phyloP scores from a whole-genome alignment of 1,140 invertebrate genomes.

The Aethina tumida region DNA sequence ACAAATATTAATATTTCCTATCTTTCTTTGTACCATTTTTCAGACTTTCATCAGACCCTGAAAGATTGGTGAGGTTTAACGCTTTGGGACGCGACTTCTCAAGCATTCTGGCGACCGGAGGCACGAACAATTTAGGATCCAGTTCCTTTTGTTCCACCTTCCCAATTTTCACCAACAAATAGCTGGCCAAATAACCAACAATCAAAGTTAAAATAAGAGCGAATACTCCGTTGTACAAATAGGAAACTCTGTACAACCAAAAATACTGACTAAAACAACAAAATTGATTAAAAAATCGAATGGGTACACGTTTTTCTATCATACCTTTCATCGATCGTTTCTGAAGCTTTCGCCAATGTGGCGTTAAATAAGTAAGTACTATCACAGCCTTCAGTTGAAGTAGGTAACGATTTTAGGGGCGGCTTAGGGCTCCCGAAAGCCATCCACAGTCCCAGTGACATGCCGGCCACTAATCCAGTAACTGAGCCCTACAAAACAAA shows the following conservation, averaged over 20 bases:
- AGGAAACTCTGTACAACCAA: constrained; percentile 70
- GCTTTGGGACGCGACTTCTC: constrained; percentile 22
- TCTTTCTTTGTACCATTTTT: constrained; percentile 6
- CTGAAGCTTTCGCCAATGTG: background rate
- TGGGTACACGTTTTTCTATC: background rate
- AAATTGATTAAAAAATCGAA: background rate
- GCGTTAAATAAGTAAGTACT: constrained; percentile 5
- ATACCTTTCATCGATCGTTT: constrained; percentile 6
- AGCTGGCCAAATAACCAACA: constrained; percentile 53
- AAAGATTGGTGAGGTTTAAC: constrained; percentile 9
- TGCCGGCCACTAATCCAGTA: constrained; percentile 49
- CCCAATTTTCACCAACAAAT: constrained; percentile 30
- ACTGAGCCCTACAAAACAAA: constrained; percentile 53
- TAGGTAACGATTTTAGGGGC: constrained; percentile 42
- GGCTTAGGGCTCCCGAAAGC: constrained; percentile 76
- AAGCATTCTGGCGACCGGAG: constrained; percentile 46
- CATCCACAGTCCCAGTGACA: constrained; percentile 70
- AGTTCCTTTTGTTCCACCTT: constrained; percentile 22
- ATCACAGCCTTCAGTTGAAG: constrained; percentile 48
- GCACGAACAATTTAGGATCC: constrained; percentile 55
- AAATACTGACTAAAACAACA: constrained; percentile 42
- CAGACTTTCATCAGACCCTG: constrained; percentile 3
- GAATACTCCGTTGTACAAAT: constrained; percentile 74
- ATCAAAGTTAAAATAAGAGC: constrained; percentile 56
- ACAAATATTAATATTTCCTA: background rate